Base-by-base conservation (phyloP, 1,140 invertebrate genomes). In the Laupala kohalensis region DNA sequence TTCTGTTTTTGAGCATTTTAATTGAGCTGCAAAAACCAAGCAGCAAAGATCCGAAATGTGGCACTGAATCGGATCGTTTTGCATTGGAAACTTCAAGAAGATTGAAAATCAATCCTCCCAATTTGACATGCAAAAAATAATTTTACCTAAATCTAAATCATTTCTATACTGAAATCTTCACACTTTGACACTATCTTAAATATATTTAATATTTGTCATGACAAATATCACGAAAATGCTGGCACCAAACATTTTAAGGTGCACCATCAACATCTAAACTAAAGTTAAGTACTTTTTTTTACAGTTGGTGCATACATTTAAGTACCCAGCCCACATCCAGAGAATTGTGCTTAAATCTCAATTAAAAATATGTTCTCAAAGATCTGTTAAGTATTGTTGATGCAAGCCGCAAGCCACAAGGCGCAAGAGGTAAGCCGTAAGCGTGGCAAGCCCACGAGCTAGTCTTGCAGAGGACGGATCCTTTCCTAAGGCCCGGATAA, bases 301-400 rank as follows among this genome's bases (percentile, higher is more conserved):
- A 71, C 30, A 71, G 37, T 53, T 29, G 67, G 67, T 73, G 72
- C 72, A 63, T 66, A 73, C 68, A 73, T 73, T 71, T 69, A 70
- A 73, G 65, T 67, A 73, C 72, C 67, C 72, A 70, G 65, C 64
- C 67, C 67, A 69, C 69, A 70, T 73, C 69, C 72, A 65, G 26
- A 68, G 29, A 69, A 71, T 71, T 53, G 69, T 70, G 64, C 69
- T 66, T n/a, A 73, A 63, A 70, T 69, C 70, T 66, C 72, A 73
- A 71, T 68, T 68, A 68, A 27, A 68, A 68, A 68, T 53, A 53
- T 53, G 37, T 53, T 53, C 37, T 29, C 24, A 68, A 68, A 68
- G 67, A 68, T 68, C 27, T 29, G 29, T 68, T 68, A 27, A 27
- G 29, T 68, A 37, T 37, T 19, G 67, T 68, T 68, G 67, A 29